These are phyloP conservation scores for Mesembrinibis cayennensis DNA, from an alignment of 2,113 vertebrate genomes.

Conservation along the genomic window DNA sequence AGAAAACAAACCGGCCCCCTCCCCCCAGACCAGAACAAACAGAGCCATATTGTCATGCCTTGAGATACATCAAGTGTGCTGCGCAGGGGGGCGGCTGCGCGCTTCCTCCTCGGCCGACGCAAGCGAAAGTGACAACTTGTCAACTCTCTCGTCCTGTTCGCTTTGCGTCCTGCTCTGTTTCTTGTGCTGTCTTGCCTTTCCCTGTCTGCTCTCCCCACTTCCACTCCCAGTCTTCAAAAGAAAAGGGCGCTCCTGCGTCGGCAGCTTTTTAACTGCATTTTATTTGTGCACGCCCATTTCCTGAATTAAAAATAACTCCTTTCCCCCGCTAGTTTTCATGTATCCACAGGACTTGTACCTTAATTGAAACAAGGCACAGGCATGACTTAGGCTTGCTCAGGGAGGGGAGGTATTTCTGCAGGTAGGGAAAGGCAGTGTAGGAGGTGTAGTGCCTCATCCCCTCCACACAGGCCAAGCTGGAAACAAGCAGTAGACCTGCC, in stretches of 20 bases:
- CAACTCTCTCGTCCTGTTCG: constrained; percentile 65
- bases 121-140: constrained; percentile 67
- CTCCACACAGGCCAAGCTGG: background rate
- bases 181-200: constrained; percentile 44
- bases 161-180: constrained; percentile 36
- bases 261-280: background rate
- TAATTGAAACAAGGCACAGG: background rate
- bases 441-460: background rate
- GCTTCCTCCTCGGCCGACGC: background rate
- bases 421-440: background rate
- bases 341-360: background rate
- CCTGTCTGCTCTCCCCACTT: constrained; percentile 15
- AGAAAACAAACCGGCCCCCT: constrained; percentile 70
- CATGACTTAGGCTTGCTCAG: background rate
- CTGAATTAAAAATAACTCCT: background rate
- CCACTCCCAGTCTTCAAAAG: constrained; percentile 32
- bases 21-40: constrained; percentile 42
- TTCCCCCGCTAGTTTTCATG: background rate
- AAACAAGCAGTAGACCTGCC: background rate
- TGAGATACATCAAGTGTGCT: constrained; percentile 59
- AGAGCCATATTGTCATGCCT: constrained; percentile 62
- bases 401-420: background rate
- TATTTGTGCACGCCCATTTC: background rate
- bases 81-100: background rate
- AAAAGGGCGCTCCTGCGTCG: background rate